These are phyloP conservation scores for Cydia amplana DNA, from an alignment of 1,140 invertebrate genomes.

Conservation along the genomic window DNA sequence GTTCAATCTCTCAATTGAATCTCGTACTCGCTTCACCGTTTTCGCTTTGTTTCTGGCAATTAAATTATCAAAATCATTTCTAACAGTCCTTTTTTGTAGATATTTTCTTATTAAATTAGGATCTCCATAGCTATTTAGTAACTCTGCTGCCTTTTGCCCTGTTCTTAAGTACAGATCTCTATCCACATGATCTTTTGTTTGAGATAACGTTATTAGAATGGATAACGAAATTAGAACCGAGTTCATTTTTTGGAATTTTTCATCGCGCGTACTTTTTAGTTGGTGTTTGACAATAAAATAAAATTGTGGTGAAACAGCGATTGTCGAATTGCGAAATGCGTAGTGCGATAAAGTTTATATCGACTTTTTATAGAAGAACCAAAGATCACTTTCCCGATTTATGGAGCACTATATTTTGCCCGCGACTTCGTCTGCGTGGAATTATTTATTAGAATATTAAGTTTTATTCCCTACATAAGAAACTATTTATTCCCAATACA, in stretches of 20 bases:
- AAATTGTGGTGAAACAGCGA: neutral
- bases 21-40: too few relatives aligned
- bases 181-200: neutral
- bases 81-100: neutral
- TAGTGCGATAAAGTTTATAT: conserved; percentile 9
- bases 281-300: neutral
- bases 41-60: neutral
- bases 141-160: neutral
- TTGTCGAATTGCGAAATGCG: conserved; percentile 16
- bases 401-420: too few relatives aligned
- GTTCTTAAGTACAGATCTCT: neutral
- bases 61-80: neutral
- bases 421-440: too few relatives aligned
- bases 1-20: neutral
- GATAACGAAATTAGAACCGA: neutral
- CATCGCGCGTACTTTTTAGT: neutral
- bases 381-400: neutral
- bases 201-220: neutral
- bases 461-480: too few relatives aligned
- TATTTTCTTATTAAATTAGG: neutral
- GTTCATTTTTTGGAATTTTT: neutral
- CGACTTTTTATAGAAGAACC: neutral
- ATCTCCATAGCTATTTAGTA: neutral
- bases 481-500: too few relatives aligned
- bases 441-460: too few relatives aligned